Percentiles rank a stretch among this genome's conserved stretches.
Evolutionary conservation across 2,888 invertebrate genomes (phyloP).

Genomic region (Incurvaria masculella): DNA sequence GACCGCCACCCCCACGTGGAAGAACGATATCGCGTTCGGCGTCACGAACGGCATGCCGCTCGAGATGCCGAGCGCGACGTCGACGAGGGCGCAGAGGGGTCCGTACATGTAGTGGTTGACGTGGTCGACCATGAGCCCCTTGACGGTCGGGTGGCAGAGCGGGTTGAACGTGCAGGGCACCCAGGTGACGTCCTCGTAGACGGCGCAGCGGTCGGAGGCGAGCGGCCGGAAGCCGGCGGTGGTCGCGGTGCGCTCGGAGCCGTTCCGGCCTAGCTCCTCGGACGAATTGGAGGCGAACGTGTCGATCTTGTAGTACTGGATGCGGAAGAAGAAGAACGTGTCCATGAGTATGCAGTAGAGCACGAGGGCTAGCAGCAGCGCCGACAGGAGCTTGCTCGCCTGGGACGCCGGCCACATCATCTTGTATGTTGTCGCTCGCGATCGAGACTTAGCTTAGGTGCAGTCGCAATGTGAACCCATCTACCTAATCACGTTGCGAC

Average conservation of each 20-base stretch:
- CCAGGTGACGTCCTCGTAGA: constrained; percentile 56
- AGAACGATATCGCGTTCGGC: constrained; percentile 80
- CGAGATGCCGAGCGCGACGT: constrained; percentile 63
- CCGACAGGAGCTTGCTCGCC: constrained; percentile 65
- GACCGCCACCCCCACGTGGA: constrained; percentile 74
- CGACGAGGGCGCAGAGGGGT: constrained; percentile 72
- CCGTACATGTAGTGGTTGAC: constrained; percentile 81
- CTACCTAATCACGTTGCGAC: too few species aligned
- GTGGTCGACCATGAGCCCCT: constrained; percentile 78
- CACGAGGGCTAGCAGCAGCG: constrained; percentile 54
- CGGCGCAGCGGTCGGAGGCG: constrained; percentile 11
- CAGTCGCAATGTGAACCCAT: too few species aligned
- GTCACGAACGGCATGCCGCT: constrained; percentile 60
- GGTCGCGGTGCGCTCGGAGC: not conserved
- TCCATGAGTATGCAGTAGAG: constrained; percentile 72
- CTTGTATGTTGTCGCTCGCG: too few species aligned
- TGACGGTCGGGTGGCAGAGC: constrained; percentile 77
- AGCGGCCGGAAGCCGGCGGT: not conserved
- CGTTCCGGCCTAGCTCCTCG: not conserved
- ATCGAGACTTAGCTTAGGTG: too few species aligned
- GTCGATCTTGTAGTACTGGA: constrained; percentile 65
- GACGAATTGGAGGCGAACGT: constrained; percentile 21
- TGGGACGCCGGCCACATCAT: constrained; percentile 74
- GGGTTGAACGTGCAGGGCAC: constrained; percentile 72
- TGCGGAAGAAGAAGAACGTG: constrained; percentile 64